Base-by-base conservation (phyloP, 2,113 vertebrate genomes). In the Trichechus manatus region DNA sequence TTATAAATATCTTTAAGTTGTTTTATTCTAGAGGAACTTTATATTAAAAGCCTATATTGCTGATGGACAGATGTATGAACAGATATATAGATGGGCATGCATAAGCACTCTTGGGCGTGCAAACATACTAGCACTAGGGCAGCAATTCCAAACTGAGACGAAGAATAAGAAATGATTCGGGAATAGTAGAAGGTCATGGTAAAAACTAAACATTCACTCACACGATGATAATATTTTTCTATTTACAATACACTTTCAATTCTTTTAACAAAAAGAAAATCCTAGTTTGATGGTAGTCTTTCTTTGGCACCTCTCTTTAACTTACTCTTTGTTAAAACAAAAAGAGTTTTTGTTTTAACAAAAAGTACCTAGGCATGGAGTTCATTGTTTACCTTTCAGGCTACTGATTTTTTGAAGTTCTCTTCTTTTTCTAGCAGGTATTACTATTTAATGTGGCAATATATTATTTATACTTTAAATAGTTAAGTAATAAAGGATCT, bases 11-110 rank as follows among this genome's bases (percentile, higher is more conserved):
- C 84, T 17, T 64, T 75, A 89, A 84, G 8, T 64, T 81, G n/a
- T 36, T 96, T 93, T 75, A 87, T 77, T 94, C 77, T 68, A 96
- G 14, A 75, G 29, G 31, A 50, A 75, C 20, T 90, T 80, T 42
- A 44, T 74, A 68, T 66, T 81, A 56, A 81, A 74, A 23, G 66
- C 39, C 19, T 81, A 6, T 22, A 81, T 56, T 42, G 61, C 50
- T 23, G 66, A 68, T 15, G n/a, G 64, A 68, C 27, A 91, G 31
- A 78, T 5, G 81, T 25, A 79, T 6, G 47, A 10, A 47, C 47
- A 9, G 47, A 87, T 9, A 68, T 25, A 89, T 6, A 68, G 3
- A n/a, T 63, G 78, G 3, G 84, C 10, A 29, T 25, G 2, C 9
- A 31, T 56, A 56, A 33, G 31, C 33, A 47, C 47, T 9, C 47